Evolutionary conservation across 1,140 invertebrate species (phyloP), one percentile per base, ranked within the genome.

Genomic region (Drosophila dunni): DNA sequence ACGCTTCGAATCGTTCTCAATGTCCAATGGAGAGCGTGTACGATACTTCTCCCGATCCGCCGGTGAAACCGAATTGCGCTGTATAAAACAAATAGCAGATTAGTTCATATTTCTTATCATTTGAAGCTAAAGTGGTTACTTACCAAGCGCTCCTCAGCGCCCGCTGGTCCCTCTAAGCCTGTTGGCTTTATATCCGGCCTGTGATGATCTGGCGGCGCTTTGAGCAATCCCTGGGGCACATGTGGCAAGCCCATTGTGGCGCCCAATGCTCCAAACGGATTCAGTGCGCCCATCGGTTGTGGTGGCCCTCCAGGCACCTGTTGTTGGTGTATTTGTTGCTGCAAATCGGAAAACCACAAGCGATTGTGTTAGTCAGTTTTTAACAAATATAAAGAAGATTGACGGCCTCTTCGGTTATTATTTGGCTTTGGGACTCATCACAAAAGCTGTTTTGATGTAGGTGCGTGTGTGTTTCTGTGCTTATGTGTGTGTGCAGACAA

Each of bases 21-120:
- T 93, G 93, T 96, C 94, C 91, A 93, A 93, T 75, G 96, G 93
- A 81, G 95, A 95, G 53, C 95, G 93, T 91, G 96, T 93, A 91
- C 95, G 94, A 93, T 97, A 97, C 92, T 98, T 98, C 90, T 98
- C 97, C 72, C 97, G 94, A 88, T 98, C 97, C 53, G 96, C 96
- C 1, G 97, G 97, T 1, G 97, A 98, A 92, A 98, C 97, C 62
- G 97, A 98, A 90, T 96, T 94, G 71, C 95, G 93, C 94, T 95
- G 83, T 33, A 79, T 64, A 6, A 70, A 38, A n/a, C 34, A 40
- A n/a, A 44, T 44, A 11, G 9, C 2, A 10, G 38, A n/a, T 3
- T 17, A 62, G 24, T 20, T 50, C 9, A 50, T 29, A 15, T 24
- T 13, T n/a, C n/a, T 13, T 10, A 38, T 48, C 11, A 15, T 10